Percentiles rank a stretch among this genome's conserved stretches.
Conservation (phyloP, 2,113 vertebrate genomes). For the Cynoglossus semilaevis region DNA sequence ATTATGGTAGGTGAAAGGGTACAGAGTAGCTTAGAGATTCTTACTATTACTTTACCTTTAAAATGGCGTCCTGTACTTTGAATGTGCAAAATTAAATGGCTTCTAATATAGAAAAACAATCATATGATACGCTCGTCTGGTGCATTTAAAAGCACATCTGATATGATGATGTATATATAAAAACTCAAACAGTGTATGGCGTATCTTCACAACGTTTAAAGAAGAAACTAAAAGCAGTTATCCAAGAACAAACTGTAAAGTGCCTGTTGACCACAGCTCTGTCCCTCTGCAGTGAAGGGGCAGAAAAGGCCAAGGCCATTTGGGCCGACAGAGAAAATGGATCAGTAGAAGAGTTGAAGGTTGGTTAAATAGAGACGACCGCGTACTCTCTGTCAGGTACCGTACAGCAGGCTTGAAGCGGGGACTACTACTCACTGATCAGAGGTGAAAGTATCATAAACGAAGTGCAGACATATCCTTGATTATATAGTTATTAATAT, state of each 20-base stretch:
- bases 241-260: conserved; percentile 4
- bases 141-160: conserved; percentile 2
- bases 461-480: too few species aligned
- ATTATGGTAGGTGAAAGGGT: conserved; percentile 8
- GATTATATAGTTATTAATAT: too few species aligned
- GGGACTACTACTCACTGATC: conserved; percentile 7
- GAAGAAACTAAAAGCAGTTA: conserved; percentile 37
- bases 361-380: conserved; percentile 21
- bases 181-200: neutral
- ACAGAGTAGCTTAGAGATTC: neutral
- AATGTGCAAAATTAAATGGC: too few species aligned
- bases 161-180: neutral
- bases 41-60: neutral
- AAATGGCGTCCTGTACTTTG: neutral
- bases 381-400: neutral
- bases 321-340: conserved; percentile 19
- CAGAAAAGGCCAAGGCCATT: conserved; percentile 26
- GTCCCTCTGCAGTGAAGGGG: conserved; percentile 2
- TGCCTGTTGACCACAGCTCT: conserved; percentile 13
- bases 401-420: neutral
- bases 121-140: neutral
- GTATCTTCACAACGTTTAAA: conserved; percentile 10
- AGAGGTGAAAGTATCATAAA: too few species aligned
- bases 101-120: too few species aligned
- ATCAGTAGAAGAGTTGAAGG: conserved; percentile 25